A percentile compares a stretch with the other conserved stretches of the same genome.
Conservation (phyloP, 2,113 vertebrate genomes). For the Uria lomvia region DNA sequence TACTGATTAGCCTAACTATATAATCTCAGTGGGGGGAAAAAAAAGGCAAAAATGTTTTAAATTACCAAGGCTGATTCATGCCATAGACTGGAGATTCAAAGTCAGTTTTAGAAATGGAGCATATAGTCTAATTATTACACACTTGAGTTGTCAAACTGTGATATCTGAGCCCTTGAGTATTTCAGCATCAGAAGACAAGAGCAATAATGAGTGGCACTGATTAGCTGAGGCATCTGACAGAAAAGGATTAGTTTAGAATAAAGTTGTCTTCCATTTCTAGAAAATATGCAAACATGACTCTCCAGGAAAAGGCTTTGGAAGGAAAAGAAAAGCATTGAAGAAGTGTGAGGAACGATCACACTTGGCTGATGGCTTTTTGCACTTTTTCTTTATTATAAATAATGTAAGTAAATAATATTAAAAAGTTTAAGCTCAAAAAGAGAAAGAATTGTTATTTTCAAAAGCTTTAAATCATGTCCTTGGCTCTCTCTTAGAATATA, state of each 20-base stretch:
- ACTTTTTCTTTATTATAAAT: neutral
- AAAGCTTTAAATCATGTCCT: neutral
- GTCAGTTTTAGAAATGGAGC: neutral
- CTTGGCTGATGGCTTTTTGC: neutral
- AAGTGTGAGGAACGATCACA: neutral
- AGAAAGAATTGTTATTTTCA: neutral
- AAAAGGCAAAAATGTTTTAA: neutral
- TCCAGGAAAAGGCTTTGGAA: neutral
- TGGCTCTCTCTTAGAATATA: neutral
- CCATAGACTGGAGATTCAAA: neutral
- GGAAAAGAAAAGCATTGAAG: neutral
- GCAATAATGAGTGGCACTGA: neutral
- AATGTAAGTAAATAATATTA: neutral
- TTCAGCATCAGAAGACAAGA: neutral
- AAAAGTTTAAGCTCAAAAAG: neutral
- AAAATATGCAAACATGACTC: neutral
- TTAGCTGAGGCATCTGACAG: neutral
- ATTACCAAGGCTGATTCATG: neutral
- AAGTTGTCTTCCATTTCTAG: neutral
- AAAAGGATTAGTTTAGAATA: neutral
- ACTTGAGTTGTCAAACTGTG: neutral
- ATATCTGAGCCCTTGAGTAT: neutral
- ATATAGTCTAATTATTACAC: slow-evolving; percentile 6
- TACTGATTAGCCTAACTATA: neutral
- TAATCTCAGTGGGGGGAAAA: neutral